Evolutionary conservation across 2,888 invertebrate species (phyloP).

Genomic region (Slavum lentiscoides): DNA sequence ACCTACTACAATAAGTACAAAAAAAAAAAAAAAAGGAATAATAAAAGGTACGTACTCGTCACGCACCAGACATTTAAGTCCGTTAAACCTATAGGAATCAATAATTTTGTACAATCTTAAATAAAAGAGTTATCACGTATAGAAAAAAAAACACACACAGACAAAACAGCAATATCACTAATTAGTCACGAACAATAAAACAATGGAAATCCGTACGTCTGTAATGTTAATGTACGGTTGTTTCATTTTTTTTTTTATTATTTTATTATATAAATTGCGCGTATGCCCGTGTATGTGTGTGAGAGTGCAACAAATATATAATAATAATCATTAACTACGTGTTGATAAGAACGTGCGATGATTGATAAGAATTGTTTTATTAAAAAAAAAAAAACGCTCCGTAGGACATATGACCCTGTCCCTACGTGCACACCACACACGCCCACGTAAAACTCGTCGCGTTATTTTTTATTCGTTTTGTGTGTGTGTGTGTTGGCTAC

Average conservation of each 20-base stretch:
- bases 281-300: neutral
- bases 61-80: neutral
- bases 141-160: neutral
- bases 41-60: neutral
- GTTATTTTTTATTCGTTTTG: no score
- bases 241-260: neutral
- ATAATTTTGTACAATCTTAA: neutral
- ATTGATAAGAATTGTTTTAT: conserved; percentile 5
- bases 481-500: neutral
- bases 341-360: conserved; percentile 9
- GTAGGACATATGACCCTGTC: neutral
- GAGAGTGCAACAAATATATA: neutral
- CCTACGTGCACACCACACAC: neutral
- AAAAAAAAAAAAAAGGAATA: neutral
- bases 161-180: conserved; percentile 33
- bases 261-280: conserved; percentile 15
- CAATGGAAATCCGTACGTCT: conserved; percentile 13
- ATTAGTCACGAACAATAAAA: conserved; percentile 26
- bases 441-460: no score
- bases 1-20: no score
- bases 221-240: neutral
- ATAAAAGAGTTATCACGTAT: neutral
- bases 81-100: neutral
- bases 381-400: neutral
- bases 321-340: conserved; percentile 20